phyloP scores from a whole-genome alignment of 2,888 invertebrate genomes.

The Electrophaes corylata region DNA sequence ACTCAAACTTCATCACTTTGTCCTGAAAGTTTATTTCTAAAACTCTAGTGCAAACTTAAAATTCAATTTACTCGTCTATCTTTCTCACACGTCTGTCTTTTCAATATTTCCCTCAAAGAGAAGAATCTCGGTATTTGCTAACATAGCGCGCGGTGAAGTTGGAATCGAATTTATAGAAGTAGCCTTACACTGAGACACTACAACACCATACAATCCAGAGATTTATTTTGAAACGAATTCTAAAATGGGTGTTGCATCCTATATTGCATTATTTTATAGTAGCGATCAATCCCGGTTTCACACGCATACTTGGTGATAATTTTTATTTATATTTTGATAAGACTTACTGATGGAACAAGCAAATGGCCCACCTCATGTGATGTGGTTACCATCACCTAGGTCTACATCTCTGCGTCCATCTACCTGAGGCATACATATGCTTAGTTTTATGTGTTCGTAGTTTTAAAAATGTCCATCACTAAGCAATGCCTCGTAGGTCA shows the following conservation, averaged over 20 bases:
- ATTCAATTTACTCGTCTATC: constrained; percentile 36
- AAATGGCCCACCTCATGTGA: too few species aligned
- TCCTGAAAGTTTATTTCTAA: constrained; percentile 27
- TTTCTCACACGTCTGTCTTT: constrained; percentile 35
- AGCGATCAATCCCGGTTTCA: too few species aligned
- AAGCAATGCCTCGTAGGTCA: too few species aligned
- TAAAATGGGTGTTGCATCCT: background rate
- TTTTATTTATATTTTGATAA: too few species aligned
- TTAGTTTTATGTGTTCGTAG: too few species aligned
- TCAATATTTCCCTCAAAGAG: constrained; percentile 34
- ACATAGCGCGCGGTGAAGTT: constrained; percentile 24
- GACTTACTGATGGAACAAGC: too few species aligned
- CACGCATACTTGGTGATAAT: too few species aligned
- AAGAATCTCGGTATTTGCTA: constrained; percentile 31
- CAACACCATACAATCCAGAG: constrained; percentile 12
- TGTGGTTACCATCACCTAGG: too few species aligned
- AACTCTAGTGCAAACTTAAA: constrained; percentile 30
- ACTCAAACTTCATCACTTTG: constrained; percentile 24
- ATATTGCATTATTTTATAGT: background rate
- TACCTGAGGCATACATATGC: too few species aligned
- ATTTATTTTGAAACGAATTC: background rate
- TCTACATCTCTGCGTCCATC: too few species aligned
- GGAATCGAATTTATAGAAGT: constrained; percentile 35
- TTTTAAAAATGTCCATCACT: too few species aligned
- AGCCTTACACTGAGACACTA: constrained; percentile 19